Evolutionary conservation across 2,113 vertebrate species (phyloP), one percentile per base, ranked within the genome.

Genomic region (Forbesichthys papilliferus): DNA sequence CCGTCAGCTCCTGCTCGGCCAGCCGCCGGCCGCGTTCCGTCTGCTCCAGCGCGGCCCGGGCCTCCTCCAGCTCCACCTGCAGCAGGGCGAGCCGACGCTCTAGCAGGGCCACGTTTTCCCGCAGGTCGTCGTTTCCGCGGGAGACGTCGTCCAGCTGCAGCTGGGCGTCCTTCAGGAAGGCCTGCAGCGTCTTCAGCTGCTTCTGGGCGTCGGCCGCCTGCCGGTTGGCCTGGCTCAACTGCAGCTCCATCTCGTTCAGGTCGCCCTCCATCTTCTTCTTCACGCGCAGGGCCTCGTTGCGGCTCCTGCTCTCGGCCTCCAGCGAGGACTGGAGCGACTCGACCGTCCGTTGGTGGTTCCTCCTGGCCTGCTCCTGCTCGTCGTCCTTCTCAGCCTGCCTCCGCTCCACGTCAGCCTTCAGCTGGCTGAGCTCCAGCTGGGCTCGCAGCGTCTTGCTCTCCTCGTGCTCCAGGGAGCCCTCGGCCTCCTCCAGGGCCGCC

Each of bases 201-300:
- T 95, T 95, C 73, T 95, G 94, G 4, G 93, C 91, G 14, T 96
- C 95, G 0, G 79, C 87, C 0, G 95, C 95, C 0, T 90, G 73
- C 12, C 95, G 89, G 79, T 93, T 91, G 42, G 94, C 90, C 1
- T 94, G 91, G 79, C 92, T 91, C 0, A 98, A 91, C 84, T 98
- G 97, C 75, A 97, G 93, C 89, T 97, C 89, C 89, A 90, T 90
- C 64, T 90, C 87, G 8, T 89, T 89, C 67, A 96, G 94, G 86
- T 96, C 95, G 0, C 94, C 95, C 61, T 97, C 96, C 95, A 97
- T 97, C 91, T 97, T 97, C 90, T 97, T 96, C 88, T 95, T 97
- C 64, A 96, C 82, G 67, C 95, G 75, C 73, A 96, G 84, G 3
- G 94, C 94, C 80, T 97, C 95, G 0, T 94, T 95, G 56, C 95